Evolutionary conservation across 2,888 invertebrate genomes (phyloP).

Genomic region (Reticulitermes lucifugus): DNA sequence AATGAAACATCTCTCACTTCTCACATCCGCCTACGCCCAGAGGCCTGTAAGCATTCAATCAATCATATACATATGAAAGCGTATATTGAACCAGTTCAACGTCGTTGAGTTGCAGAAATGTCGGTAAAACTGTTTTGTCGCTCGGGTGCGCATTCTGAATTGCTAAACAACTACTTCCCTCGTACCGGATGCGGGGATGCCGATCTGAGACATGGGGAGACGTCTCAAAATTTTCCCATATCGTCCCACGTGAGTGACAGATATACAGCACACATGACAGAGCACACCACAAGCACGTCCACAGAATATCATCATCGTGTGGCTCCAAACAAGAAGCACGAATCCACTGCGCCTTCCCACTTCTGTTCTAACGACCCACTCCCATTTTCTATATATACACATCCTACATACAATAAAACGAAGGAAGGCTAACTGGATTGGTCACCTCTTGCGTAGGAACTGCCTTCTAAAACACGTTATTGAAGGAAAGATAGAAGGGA

Average conservation of each 20-base stretch:
- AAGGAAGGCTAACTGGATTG: no score
- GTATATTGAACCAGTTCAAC: no score
- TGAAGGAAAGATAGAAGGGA: no score
- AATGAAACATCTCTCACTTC: no score
- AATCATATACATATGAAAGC: background rate
- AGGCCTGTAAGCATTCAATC: background rate
- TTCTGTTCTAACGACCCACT: background rate
- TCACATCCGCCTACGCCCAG: no score
- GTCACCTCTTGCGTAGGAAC: no score
- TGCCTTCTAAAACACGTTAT: no score
- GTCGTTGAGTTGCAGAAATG: no score
- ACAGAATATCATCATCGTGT: conserved; percentile 4
- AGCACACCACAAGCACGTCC: background rate
- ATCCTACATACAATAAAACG: no score
- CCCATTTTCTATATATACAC: no score
- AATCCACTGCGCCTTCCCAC: background rate
- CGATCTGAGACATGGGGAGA: background rate
- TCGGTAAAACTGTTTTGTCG: background rate
- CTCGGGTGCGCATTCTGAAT: background rate
- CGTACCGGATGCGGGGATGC: background rate
- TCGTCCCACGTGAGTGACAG: conserved; percentile 8
- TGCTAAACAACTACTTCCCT: background rate
- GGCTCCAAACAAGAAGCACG: background rate
- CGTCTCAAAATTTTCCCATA: background rate
- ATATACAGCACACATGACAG: conserved; percentile 7